Evolutionary conservation across 92 coral and sea anemone genomes (phyloP), one percentile per base, ranked within the genome.

Genomic region (Isaurus tuberculatus): DNA sequence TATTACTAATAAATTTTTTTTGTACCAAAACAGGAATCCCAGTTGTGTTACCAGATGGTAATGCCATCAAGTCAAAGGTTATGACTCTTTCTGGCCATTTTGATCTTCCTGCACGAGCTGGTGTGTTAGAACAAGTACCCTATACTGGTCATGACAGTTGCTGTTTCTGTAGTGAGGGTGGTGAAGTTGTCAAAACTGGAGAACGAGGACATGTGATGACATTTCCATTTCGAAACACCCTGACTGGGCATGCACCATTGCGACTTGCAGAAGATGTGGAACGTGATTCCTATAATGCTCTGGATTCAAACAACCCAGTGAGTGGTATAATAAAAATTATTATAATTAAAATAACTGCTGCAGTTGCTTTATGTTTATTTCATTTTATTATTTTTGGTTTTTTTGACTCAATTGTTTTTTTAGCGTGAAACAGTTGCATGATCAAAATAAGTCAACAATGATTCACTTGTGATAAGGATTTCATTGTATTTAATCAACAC

Each of bases 51-150:
- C 91, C 91, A 77, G 61, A 70, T 69, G 81, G 75, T 60, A 78
- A 15, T 9, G 31, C 49, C 29, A 32, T 70, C 26, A 83, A 34
- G 43, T 42, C 91, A 30, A 55, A 83, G 57, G 73, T 88, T 27
- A 83, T 40, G 87, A 83, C 63, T n/a, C 84, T 88, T 28, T 83
- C 91, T 58, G 83, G 88, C 15, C 91, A 88, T 48, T 88, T 88
- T 83, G 91, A 88, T 58, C 91, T 88, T 68, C 91, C 91, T 75
- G 91, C 81, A 15, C 85, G 91, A 16, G 85, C 88, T 83, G 91
- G 80, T 57, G 85, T 78, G 4, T 42, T 88, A 17, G 87, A 88
- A 25, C 91, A 88, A n/a, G 75, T 78, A 25, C 36, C 91, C 44
- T 70, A 69, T 43, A 70, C 23, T 37, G 91, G 91, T 5, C 90